A percentile compares a stretch with the other conserved stretches of the same genome.
phyloP scores from a whole-genome alignment of 2,888 invertebrate genomes.

The Polyommatus iphigenia region DNA sequence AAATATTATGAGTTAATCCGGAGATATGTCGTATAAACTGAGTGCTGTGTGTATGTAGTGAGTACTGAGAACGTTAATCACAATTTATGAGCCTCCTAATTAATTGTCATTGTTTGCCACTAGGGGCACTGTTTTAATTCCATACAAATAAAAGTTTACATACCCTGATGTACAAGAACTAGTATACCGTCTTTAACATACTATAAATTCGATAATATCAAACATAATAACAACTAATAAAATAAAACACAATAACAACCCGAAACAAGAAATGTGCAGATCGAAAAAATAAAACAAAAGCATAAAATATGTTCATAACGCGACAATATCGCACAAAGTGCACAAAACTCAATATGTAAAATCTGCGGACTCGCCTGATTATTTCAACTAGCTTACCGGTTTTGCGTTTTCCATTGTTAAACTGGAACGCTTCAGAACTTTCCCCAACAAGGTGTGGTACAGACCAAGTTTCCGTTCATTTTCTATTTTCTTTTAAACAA shows the following conservation, averaged over 20 bases:
- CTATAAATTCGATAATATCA: neutral
- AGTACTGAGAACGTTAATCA: too few relatives aligned
- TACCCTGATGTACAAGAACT: too few relatives aligned
- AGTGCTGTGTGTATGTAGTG: too few relatives aligned
- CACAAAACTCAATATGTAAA: conserved; percentile 30
- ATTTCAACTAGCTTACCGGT: conserved; percentile 35
- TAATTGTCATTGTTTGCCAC: too few relatives aligned
- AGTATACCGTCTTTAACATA: too few relatives aligned
- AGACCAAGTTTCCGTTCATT: conserved; percentile 31
- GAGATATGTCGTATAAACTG: too few relatives aligned
- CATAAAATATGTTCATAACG: conserved; percentile 17
- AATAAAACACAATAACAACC: neutral
- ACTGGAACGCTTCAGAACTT: conserved; percentile 30
- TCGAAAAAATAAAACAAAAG: conserved; percentile 7
- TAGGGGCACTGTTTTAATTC: too few relatives aligned
- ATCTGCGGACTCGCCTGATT: conserved; percentile 33
- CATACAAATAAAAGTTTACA: too few relatives aligned
- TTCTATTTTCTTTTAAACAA: conserved; percentile 31
- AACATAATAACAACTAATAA: neutral
- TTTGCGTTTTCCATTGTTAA: conserved; percentile 33
- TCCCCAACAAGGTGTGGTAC: conserved; percentile 31
- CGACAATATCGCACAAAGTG: conserved; percentile 24
- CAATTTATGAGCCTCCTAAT: too few relatives aligned
- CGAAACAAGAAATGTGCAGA: neutral
- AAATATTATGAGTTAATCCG: too few relatives aligned